phyloP scores from a whole-genome alignment of 2,113 vertebrate genomes.

The Rhabdomys dilectus region DNA sequence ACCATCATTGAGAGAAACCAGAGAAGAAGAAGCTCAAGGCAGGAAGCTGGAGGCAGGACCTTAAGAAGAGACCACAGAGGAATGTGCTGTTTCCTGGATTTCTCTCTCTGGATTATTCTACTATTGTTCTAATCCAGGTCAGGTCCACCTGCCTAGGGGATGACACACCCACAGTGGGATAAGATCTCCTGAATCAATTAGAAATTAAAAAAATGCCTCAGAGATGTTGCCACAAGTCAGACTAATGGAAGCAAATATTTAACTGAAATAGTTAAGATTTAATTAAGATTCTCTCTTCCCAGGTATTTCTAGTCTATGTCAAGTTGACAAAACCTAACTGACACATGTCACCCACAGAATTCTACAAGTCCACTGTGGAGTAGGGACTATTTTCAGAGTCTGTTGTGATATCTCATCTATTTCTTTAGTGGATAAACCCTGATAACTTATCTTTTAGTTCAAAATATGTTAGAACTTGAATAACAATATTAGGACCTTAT shows the following conservation, averaged over 20 bases:
- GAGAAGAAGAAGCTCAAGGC: neutral
- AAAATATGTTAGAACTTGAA: neutral
- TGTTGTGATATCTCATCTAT: neutral
- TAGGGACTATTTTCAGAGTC: neutral
- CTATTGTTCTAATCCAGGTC: neutral
- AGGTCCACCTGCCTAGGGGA: neutral
- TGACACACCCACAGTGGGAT: neutral
- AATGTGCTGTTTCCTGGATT: neutral
- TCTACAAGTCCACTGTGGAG: neutral
- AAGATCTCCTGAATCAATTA: neutral
- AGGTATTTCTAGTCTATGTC: neutral
- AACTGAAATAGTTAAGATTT: neutral
- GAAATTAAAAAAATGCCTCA: neutral
- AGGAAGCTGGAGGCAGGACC: neutral
- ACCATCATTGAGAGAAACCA: neutral
- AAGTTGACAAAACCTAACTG: neutral
- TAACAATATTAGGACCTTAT: neutral
- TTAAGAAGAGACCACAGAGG: neutral
- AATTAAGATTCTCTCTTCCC: neutral
- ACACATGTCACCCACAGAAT: neutral
- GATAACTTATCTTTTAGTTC: neutral
- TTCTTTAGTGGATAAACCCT: neutral
- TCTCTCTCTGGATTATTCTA: too few relatives aligned
- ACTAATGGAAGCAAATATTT: neutral
- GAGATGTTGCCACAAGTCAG: neutral